These are phyloP conservation scores for Pteropus alecto DNA, from an alignment of 2,113 vertebrate species.

Conservation along the genomic window DNA sequence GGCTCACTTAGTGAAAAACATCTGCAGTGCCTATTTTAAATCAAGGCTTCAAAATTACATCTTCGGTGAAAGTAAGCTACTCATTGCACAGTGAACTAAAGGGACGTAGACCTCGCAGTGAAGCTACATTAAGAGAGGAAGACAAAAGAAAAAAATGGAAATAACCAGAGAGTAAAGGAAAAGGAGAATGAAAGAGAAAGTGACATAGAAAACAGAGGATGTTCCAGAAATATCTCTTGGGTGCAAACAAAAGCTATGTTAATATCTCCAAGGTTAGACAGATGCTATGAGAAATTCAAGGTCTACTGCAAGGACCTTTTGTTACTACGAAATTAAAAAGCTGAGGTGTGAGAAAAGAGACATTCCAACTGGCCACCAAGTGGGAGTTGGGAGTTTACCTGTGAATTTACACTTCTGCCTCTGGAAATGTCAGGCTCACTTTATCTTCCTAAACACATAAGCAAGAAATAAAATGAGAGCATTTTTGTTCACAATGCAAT, in stretches of 20 bases:
- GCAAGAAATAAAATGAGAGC: neutral
- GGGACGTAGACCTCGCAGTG: constrained; percentile 53
- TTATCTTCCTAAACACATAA: neutral
- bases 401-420: neutral
- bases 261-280: neutral
- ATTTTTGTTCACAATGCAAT: neutral
- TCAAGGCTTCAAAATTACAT: constrained; percentile 68
- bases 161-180: neutral
- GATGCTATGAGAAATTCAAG: neutral
- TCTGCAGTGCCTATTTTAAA: constrained; percentile 82
- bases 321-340: neutral
- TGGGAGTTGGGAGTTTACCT: neutral
- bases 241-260: neutral
- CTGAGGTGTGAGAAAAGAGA: neutral
- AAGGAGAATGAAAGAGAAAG: neutral
- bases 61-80: constrained; percentile 75
- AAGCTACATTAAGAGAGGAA: constrained; percentile 43
- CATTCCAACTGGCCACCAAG: neutral
- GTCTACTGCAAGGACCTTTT: neutral
- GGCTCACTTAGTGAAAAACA: constrained; percentile 73
- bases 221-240: neutral
- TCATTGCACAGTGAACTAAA: constrained; percentile 62
- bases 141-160: constrained; percentile 32
- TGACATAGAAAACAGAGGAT: neutral
- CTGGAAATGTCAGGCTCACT: neutral